phyloP scores from a whole-genome alignment of 2,888 invertebrate genomes.

The Notocelia uddmanniana region DNA sequence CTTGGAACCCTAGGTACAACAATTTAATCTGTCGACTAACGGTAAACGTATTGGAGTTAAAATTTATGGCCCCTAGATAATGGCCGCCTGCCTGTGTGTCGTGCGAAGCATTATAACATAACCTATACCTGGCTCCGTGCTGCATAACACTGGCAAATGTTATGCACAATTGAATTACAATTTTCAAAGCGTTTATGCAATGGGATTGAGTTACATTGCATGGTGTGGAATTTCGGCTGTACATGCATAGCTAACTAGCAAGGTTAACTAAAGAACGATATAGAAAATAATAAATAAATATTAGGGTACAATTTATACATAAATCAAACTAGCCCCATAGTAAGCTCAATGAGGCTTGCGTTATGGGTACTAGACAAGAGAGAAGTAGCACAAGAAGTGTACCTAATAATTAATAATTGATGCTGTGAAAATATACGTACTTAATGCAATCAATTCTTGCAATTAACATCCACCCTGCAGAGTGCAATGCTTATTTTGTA shows the following conservation, averaged over 20 bases:
- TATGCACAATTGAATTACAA: conserved; percentile 39
- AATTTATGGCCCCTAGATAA: conserved; percentile 61
- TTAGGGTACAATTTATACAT: too few relatives aligned
- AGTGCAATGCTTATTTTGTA: background rate
- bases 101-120: conserved; percentile 34
- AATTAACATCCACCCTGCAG: background rate
- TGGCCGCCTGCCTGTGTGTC: conserved; percentile 47
- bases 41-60: conserved; percentile 59
- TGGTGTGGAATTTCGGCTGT: background rate
- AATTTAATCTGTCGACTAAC: conserved; percentile 62
- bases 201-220: conserved; percentile 13
- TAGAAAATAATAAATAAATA: too few relatives aligned
- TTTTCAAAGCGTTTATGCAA: conserved; percentile 24
- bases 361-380: too few relatives aligned
- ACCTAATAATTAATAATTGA: background rate
- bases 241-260: background rate
- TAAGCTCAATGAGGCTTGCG: too few relatives aligned
- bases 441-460: background rate
- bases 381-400: background rate
- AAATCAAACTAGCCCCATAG: too few relatives aligned
- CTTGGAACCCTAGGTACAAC: conserved; percentile 59
- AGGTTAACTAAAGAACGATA: background rate
- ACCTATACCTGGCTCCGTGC: conserved; percentile 19
- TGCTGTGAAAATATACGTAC: background rate
- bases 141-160: conserved; percentile 31